Evolutionary conservation across 2,888 invertebrate genomes (phyloP), one percentile per base, ranked within the genome.

Genomic region (Copidosoma aretas): DNA sequence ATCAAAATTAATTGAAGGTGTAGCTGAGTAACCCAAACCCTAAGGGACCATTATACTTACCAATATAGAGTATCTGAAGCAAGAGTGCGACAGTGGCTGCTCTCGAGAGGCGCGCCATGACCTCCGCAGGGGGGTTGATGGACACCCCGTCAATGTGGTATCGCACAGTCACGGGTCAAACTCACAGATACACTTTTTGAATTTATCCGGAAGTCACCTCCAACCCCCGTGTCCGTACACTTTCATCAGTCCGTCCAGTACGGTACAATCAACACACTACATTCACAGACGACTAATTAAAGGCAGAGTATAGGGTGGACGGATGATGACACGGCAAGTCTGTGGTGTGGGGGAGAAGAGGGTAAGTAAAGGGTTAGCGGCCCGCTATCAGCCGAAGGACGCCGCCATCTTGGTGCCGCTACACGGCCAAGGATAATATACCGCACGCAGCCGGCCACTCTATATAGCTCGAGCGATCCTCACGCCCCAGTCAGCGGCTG

Each of bases 371-470:
- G 14, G 14, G 43, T 46, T 12, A 14, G 14, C 43, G 43, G 14
- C 43, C 15, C 17, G 12, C 43, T 60, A 54, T 65, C 64, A 65
- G 61, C 68, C 71, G 60, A 71, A 71, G 71, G 71, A 68, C 71
- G 71, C 64, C 71, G 71, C 71, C 71, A 71, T 71, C n/a, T 71
- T 71, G 65, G 51, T 51, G 2, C 15, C 14, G 49, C 52, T 21
- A 10, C 67, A 68, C 63, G 71, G 71, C 65, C 65, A 59, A 60
- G 58, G 25, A 32, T 15, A 22, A 17, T n/a, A 54, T 19, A 53
- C 43, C 4, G 14, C 46, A 60, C n/a, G 54, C n/a, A 60, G 32
- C 49, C 32, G 59, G 54, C 41, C 39, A 24, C 32, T 56, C 51
- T 14, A 3, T 2, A 46, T 1, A n/a, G 17, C 56, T 25, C 25